phyloP scores from a whole-genome alignment of 2,113 vertebrate genomes.

The Porphyrio hochstetteri region DNA sequence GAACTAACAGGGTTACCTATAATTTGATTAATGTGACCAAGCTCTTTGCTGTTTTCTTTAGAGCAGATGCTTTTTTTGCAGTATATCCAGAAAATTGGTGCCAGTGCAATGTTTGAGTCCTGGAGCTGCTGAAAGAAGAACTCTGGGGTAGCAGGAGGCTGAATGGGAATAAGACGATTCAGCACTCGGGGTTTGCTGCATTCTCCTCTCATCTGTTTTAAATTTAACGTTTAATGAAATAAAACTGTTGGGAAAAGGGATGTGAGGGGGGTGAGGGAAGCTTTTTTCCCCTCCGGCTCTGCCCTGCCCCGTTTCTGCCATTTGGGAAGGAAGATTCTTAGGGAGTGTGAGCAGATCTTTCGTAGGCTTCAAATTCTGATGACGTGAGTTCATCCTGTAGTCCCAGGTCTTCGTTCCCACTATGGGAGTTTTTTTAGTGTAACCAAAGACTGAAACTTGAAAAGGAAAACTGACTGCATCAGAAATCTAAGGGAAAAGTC shows the following conservation, averaged over 20 bases:
- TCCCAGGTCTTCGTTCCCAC: neutral
- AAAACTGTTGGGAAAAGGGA: neutral
- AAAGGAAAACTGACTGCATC: neutral
- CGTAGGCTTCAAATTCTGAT: neutral
- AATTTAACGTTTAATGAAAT: constrained; percentile 15
- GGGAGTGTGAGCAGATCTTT: neutral
- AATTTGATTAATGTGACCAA: neutral
- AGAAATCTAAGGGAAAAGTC: neutral
- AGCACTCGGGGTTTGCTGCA: neutral
- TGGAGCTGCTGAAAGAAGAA: neutral
- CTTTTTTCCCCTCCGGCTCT: neutral
- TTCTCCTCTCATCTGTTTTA: constrained; percentile 2
- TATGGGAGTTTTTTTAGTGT: neutral
- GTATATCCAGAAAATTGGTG: neutral
- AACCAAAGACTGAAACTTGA: neutral
- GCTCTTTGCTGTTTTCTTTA: neutral
- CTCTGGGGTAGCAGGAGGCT: neutral
- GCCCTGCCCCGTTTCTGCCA: accelerated
- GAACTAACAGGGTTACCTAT: neutral
- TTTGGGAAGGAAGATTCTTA: neutral
- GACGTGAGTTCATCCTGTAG: neutral
- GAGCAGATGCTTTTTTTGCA: neutral
- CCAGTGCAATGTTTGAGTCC: neutral
- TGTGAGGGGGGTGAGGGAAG: neutral
- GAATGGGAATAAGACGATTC: neutral